These are phyloP conservation scores for Troides aeacus DNA, from an alignment of 2,888 invertebrate genomes.

Conservation along the genomic window DNA sequence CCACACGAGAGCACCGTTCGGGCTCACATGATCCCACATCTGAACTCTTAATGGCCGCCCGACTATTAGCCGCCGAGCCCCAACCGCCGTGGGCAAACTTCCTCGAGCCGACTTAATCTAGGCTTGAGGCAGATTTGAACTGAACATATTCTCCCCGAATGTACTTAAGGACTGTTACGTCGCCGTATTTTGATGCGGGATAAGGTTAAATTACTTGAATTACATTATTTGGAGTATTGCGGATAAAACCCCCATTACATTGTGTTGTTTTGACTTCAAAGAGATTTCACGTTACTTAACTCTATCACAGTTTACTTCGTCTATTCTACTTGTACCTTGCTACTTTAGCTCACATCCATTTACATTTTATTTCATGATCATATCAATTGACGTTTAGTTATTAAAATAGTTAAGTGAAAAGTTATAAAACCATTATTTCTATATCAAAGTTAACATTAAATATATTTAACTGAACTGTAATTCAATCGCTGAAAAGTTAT, in stretches of 20 bases:
- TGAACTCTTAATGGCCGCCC: conserved; percentile 49
- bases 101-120: conserved; percentile 56
- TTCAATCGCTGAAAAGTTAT: too few species aligned
- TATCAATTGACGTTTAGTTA: too few species aligned
- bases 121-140: conserved; percentile 45
- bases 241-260: conserved; percentile 10
- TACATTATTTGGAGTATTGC: conserved; percentile 12
- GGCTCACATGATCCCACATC: conserved; percentile 49
- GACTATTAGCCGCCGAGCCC: conserved; percentile 56
- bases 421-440: too few species aligned
- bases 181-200: conserved; percentile 27
- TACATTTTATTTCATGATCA: too few species aligned
- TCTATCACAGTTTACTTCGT: not conserved
- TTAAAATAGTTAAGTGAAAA: too few species aligned
- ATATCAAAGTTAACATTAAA: too few species aligned
- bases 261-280: conserved; percentile 2
- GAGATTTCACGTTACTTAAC: not conserved
- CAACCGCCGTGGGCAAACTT: conserved; percentile 40
- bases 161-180: conserved; percentile 33
- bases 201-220: conserved; percentile 26
- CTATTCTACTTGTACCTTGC: not conserved
- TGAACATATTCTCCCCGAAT: conserved; percentile 48
- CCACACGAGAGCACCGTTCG: conserved; percentile 42
- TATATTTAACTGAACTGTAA: too few species aligned
- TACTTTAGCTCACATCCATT: too few species aligned